These are phyloP conservation scores for Chrysotoxum bicinctum DNA, from an alignment of 2,888 invertebrate genomes.

Conservation along the genomic window DNA sequence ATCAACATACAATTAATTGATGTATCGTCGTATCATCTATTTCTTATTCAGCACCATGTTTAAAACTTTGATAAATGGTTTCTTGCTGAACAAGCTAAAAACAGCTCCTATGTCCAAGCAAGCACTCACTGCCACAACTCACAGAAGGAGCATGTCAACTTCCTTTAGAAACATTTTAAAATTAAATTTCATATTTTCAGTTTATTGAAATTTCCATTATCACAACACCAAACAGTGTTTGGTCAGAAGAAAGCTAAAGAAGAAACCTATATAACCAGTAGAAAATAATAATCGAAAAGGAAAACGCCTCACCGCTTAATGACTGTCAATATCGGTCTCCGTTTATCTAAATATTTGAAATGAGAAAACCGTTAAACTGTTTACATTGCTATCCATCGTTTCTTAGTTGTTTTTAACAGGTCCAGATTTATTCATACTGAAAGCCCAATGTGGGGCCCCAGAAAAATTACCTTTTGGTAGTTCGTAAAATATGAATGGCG, in stretches of 20 bases:
- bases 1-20: background rate
- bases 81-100: background rate
- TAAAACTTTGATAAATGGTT: background rate
- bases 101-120: background rate
- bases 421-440: background rate
- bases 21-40: background rate
- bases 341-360: slow-evolving; percentile 17
- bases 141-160: background rate
- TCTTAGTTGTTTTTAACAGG: background rate
- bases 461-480: too few species aligned
- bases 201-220: background rate
- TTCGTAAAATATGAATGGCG: too few species aligned
- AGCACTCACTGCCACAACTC: background rate
- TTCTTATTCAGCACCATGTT: background rate
- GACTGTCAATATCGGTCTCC: slow-evolving; percentile 5
- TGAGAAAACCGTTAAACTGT: slow-evolving; percentile 22
- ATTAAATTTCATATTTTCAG: background rate
- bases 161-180: background rate
- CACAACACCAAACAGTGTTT: background rate
- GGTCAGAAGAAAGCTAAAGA: background rate
- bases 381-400: background rate
- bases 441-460: background rate
- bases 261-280: background rate
- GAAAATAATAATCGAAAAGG: background rate
- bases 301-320: slow-evolving; percentile 20